Evolutionary conservation across 2,888 invertebrate genomes (phyloP).

Genomic region (Ypsolopha scabrella): DNA sequence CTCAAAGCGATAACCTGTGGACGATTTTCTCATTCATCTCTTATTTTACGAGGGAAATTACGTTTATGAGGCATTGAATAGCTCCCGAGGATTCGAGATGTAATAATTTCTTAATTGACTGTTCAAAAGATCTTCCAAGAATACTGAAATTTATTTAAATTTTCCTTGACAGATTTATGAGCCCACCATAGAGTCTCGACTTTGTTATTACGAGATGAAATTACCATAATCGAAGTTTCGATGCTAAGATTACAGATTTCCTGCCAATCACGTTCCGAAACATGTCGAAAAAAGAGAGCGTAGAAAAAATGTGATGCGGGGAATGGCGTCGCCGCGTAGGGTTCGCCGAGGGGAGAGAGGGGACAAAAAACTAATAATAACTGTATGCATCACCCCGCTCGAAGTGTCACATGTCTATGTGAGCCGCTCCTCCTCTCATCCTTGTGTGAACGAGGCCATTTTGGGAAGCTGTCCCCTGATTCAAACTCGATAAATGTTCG

Average conservation of each 20-base stretch:
- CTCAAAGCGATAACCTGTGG: constrained; percentile 22
- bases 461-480: background rate
- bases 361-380: constrained; percentile 70
- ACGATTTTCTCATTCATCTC: constrained; percentile 17
- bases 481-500: background rate
- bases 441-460: constrained; percentile 4
- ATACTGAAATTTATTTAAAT: constrained; percentile 1
- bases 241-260: constrained; percentile 8
- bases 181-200: background rate
- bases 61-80: constrained; percentile 20
- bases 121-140: background rate
- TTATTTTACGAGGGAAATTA: constrained; percentile 22
- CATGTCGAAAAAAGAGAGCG: constrained; percentile 26
- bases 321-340: constrained; percentile 43
- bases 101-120: constrained; percentile 5
- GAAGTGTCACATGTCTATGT: constrained; percentile 32
- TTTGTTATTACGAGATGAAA: constrained; percentile 2
- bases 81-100: constrained; percentile 1
- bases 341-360: constrained; percentile 41
- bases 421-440: constrained; percentile 1
- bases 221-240: constrained; percentile 4
- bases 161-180: constrained; percentile 6
- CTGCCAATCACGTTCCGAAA: constrained; percentile 13
- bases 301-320: constrained; percentile 48
- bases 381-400: constrained; percentile 56